Percentiles rank a stretch among this genome's conserved stretches.
Conservation (phyloP, 1,140 invertebrate species). For the Lepidurus apus region DNA sequence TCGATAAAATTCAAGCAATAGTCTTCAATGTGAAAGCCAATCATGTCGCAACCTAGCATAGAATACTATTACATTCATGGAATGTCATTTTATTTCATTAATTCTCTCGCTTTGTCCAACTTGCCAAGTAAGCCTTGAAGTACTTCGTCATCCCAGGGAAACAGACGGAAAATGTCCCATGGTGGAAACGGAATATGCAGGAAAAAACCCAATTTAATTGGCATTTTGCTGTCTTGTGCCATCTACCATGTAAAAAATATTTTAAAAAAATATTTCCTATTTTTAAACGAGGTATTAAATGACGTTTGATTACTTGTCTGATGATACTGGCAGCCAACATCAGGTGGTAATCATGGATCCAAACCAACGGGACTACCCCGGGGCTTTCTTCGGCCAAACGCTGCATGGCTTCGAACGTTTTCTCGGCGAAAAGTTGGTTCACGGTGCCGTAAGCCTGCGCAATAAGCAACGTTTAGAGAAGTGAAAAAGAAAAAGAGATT, state of each 20-base stretch:
- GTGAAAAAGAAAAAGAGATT: neutral
- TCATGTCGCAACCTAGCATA: conserved; percentile 72
- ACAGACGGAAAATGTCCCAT: conserved; percentile 83
- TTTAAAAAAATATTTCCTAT: no score
- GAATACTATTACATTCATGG: neutral
- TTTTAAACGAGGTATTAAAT: neutral
- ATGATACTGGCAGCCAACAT: conserved; percentile 86
- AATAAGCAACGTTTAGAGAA: neutral
- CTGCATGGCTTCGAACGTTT: conserved; percentile 66
- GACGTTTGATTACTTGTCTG: conserved; percentile 52
- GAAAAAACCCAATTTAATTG: conserved; percentile 80
- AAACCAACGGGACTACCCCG: conserved; percentile 65
- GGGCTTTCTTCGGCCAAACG: conserved; percentile 47
- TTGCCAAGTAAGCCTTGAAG: conserved; percentile 59
- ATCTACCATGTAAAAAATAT: no score
- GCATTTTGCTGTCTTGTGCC: conserved; percentile 69
- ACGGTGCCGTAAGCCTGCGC: conserved; percentile 64
- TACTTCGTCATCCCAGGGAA: conserved; percentile 85
- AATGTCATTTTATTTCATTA: neutral
- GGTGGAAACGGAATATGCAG: conserved; percentile 87
- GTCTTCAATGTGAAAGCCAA: conserved; percentile 85
- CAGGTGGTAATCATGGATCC: conserved; percentile 88
- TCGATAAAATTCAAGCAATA: conserved; percentile 89
- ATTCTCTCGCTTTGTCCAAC: neutral
- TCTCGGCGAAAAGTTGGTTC: conserved; percentile 74